Evolutionary conservation across 2,113 vertebrate species (phyloP).

Genomic region (Aspiorhynchus laticeps): DNA sequence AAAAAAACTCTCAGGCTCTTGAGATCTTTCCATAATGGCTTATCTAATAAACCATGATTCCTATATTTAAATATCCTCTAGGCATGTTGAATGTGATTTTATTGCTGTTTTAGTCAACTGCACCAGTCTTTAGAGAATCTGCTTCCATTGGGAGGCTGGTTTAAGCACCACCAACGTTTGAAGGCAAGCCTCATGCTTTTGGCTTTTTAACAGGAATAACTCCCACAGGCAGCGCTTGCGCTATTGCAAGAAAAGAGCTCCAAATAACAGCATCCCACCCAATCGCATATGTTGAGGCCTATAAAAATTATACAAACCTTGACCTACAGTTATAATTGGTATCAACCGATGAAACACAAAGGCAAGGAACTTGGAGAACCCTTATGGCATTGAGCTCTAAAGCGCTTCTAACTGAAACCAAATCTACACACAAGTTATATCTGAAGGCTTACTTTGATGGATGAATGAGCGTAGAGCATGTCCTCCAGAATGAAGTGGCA

Average conservation of each 20-base stretch:
- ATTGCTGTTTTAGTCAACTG: not conserved
- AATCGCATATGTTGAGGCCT: not conserved
- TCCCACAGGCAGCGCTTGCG: conserved; percentile 33
- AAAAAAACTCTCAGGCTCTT: not conserved
- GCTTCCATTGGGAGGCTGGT: conserved; percentile 39
- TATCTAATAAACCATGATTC: not conserved
- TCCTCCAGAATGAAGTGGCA: conserved; percentile 96
- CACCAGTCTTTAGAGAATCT: conserved; percentile 19
- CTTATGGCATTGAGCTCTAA: not conserved
- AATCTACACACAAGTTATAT: not conserved
- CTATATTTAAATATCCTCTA: conserved; percentile 16
- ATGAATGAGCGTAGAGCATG: conserved; percentile 93
- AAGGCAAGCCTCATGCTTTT: conserved; percentile 62
- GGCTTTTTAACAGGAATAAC: conserved; percentile 24
- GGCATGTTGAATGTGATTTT: not conserved
- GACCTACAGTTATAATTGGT: not conserved
- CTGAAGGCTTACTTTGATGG: conserved; percentile 84
- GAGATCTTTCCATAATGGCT: not conserved
- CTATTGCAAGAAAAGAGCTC: conserved; percentile 32
- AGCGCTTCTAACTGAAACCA: not conserved
- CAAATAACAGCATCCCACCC: conserved; percentile 14
- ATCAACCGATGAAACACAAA: not conserved
- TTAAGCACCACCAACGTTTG: conserved; percentile 25
- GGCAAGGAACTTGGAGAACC: not conserved
- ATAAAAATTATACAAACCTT: not conserved